Evolutionary conservation across 2,888 invertebrate species (phyloP), one percentile per base, ranked within the genome.

Genomic region (Alloscopus bannaensis): DNA sequence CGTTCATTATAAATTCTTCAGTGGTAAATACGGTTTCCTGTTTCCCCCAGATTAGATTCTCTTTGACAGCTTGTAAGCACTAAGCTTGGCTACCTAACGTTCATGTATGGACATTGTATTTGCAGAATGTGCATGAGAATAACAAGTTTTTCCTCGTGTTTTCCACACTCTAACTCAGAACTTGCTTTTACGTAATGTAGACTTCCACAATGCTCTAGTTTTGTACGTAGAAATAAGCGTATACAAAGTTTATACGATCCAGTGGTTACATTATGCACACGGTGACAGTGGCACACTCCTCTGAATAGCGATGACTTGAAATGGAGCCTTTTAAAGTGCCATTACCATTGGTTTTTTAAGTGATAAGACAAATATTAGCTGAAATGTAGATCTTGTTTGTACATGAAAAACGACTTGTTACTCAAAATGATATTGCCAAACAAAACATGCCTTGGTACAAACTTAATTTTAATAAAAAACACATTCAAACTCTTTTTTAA

Each of bases 11-110:
- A 45, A 8, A 64, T 64, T 64, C 64, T n/a, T 26, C 64, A 50
- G 66, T 50, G 66, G 66, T 66, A 50, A 50, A 29, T 36, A 50
- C 24, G 40, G 52, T 50, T 66, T 66, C 66, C 66, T 47, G 64
- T 64, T 64, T 64, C 64, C 64, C 45, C 45, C 59, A 60, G 59
- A 60, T 64, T 64, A 64, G 45, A 64, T 64, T 64, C 42, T n/a
- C 13, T 64, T 60, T 60, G 59, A 60, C 59, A 60, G 59, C 59
- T 22, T 60, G 59, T 60, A 60, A 60, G 29, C 36, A 36, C 31
- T 60, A 13, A 26, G 24, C 16, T 18, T n/a, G n/a, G 47, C 47
- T 47, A 47, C 47, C 47, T 6, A 36, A 47, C 18, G 4, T 47
- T 47, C 47, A 47, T n/a, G 36, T n/a, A n/a, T n/a, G n/a, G n/a